Base-by-base conservation (phyloP, 1,140 invertebrate genomes). In the Penaeus vannamei region DNA sequence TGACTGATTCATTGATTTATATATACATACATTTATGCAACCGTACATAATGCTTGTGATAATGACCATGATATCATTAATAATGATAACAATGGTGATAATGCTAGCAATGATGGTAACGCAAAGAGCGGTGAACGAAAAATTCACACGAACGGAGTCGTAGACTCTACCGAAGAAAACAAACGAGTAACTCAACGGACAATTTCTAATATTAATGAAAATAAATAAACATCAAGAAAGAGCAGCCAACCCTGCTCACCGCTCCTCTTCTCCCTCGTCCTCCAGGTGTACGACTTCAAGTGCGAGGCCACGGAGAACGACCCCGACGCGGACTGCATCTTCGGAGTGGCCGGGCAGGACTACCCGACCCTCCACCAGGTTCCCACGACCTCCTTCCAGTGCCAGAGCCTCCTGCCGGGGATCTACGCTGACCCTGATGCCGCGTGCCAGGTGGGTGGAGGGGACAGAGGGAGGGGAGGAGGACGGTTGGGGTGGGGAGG, bases 401-500 rank as follows among this genome's bases (percentile, higher is more conserved):
- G 97, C 92, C 94, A 95, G 91, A 95, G 96, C 90, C 95, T 87
- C 62, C 69, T 91, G 32, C 96, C 96, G 3, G 97, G 97, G 77
- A 97, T 97, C 92, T 97, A 97, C 92, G 96, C 96, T 20, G 96
- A 97, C 92, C 95, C 96, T 1, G 96, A 97, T 92, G 96, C 97
- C 20, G 95, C 95, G 93, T 97, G 97, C 92, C 96, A 97, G 94
- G 95, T 96, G 42, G 61, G 81, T 29, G 7, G 8, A n/a, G 79
- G 53, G 53, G 46, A 14, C 14, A 8, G 46, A 3, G 8, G 14
- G 53, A 53, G 12, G 0, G 53, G 53, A 12, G 14, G 10, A 2
- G 53, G 53, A 2, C 10, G 53, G 53, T 53, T 8, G 53, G 8
- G 17, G 53, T 53, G 53, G 53, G 17, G 53, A 14, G 53, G 53